These are phyloP conservation scores for Sarcophilus harrisii DNA, from an alignment of 2,797 vertebrate genomes.

Conservation along the genomic window DNA sequence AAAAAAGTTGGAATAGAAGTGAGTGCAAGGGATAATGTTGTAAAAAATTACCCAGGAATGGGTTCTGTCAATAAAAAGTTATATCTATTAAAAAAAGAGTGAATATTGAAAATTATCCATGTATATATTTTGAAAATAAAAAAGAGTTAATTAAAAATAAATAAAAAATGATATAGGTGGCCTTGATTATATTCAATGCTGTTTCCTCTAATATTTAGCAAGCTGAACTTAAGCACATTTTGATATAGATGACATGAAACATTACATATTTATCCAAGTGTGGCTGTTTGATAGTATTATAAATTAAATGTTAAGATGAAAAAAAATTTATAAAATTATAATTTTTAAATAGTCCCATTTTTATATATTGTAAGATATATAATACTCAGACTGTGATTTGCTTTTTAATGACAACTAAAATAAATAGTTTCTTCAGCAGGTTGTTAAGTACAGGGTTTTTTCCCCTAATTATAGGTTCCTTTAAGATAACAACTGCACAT, in stretches of 20 bases:
- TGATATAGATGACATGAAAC: not conserved
- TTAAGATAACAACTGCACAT: slow-evolving; percentile 19
- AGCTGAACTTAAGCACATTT: not conserved
- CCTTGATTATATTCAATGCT: not conserved
- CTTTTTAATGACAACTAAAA: slow-evolving; percentile 40
- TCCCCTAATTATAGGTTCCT: slow-evolving; percentile 21
- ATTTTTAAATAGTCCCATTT: slow-evolving; percentile 4
- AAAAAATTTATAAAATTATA: not conserved
- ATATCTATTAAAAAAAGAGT: too few relatives aligned
- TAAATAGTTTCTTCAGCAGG: slow-evolving; percentile 42
- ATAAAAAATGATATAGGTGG: not conserved
- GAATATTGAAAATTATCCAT: too few relatives aligned
- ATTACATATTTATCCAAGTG: not conserved
- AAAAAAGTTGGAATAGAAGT: too few relatives aligned
- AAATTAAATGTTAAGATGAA: not conserved
- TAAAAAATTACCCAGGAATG: too few relatives aligned
- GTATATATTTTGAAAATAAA: too few relatives aligned
- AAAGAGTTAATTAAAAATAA: too few relatives aligned
- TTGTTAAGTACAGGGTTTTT: slow-evolving; percentile 6
- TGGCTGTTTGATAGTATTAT: not conserved
- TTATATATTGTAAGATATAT: slow-evolving; percentile 1
- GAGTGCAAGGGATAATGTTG: too few relatives aligned
- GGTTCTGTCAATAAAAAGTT: too few relatives aligned
- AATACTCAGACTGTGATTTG: slow-evolving; percentile 1
- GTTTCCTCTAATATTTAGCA: slow-evolving; percentile 32